Conservation (phyloP, 2,113 vertebrate species). For the Danio rerio region DNA sequence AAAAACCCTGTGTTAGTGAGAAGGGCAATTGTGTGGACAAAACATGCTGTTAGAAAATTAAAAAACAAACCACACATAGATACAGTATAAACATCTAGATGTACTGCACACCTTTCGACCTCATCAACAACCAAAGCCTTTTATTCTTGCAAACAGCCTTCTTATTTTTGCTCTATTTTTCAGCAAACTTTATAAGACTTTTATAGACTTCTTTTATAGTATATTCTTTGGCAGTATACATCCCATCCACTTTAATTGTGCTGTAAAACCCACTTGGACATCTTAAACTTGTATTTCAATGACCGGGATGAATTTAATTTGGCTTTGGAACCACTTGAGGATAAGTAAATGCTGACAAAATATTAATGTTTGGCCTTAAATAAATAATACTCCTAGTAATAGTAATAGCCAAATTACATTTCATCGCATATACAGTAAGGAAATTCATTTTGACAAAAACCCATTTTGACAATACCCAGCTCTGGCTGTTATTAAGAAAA, state of each 20-base stretch:
- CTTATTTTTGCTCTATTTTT: not conserved
- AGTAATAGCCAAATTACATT: not conserved
- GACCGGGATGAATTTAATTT: not conserved
- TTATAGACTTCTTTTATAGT: not conserved
- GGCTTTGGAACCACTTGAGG: not conserved
- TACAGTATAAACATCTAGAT: too few species aligned
- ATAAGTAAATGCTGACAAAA: constrained; percentile 13
- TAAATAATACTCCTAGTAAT: not conserved
- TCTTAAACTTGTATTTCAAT: not conserved
- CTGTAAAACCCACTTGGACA: not conserved
- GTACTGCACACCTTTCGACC: too few species aligned
- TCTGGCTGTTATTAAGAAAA: constrained; percentile 11
- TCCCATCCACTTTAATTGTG: not conserved
- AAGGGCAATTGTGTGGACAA: too few species aligned
- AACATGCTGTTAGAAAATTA: too few species aligned
- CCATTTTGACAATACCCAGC: constrained; percentile 16
- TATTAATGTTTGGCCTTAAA: not conserved
- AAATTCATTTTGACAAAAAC: constrained; percentile 7
- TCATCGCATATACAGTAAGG: not conserved
- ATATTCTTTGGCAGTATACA: not conserved
- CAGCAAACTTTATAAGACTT: not conserved
- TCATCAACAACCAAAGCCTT: too few species aligned
- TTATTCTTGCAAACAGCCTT: not conserved
- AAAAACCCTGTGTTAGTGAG: too few species aligned
- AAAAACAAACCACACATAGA: too few species aligned